phyloP scores from a whole-genome alignment of 1,140 invertebrate genomes.

The Drosophila lacteicornis region DNA sequence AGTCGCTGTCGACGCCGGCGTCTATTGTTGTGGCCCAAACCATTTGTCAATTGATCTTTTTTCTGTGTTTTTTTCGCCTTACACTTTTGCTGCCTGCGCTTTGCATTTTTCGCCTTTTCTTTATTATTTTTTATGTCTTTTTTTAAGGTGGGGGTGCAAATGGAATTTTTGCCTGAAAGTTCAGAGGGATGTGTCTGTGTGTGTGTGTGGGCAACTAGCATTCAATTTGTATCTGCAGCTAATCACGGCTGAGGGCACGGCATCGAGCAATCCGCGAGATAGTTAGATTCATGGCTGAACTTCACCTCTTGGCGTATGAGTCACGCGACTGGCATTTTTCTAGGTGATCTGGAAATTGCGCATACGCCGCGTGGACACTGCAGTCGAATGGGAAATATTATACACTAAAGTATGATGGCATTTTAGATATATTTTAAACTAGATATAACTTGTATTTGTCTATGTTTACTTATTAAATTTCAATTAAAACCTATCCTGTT shows the following conservation, averaged over 20 bases:
- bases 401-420: too few species aligned
- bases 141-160: conserved; percentile 69
- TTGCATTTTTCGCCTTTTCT: conserved; percentile 53
- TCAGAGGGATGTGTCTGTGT: conserved; percentile 23
- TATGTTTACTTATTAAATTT: neutral
- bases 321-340: conserved; percentile 43
- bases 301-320: conserved; percentile 67
- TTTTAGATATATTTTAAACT: neutral
- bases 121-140: conserved; percentile 56
- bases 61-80: conserved; percentile 24
- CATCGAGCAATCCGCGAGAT: conserved; percentile 54
- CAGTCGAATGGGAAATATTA: neutral
- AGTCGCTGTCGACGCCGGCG: conserved; percentile 24
- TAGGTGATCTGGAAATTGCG: conserved; percentile 38
- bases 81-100: conserved; percentile 44
- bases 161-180: conserved; percentile 73
- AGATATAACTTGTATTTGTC: too few species aligned
- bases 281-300: conserved; percentile 62
- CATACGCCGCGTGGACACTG: conserved; percentile 54
- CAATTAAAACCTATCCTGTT: conserved; percentile 43
- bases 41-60: conserved; percentile 74
- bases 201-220: conserved; percentile 40
- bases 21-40: conserved; percentile 59
- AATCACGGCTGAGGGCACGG: conserved; percentile 70
- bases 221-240: conserved; percentile 60